Evolutionary conservation across 2,113 vertebrate genomes (phyloP).

Genomic region (Pollimyrus isidori): DNA sequence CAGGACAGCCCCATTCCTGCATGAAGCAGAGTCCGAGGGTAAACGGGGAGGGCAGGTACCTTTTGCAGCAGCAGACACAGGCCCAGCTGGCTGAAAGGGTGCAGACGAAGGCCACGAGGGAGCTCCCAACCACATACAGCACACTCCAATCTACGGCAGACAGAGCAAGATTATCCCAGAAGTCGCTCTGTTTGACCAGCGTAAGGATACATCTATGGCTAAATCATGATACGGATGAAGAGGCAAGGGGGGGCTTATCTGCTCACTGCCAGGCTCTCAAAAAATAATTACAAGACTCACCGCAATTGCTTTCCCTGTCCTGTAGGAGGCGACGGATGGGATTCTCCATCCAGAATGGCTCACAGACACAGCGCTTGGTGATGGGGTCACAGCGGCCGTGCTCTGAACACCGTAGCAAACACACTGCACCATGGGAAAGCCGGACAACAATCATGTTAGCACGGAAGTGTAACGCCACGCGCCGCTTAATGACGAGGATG

Average conservation of each 20-base stretch:
- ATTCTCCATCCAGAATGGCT: slow-evolving; percentile 85
- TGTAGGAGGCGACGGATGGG: slow-evolving; percentile 65
- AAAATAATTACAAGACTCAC: slow-evolving; percentile 47
- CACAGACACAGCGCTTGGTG: slow-evolving; percentile 76
- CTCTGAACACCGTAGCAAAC: slow-evolving; percentile 74
- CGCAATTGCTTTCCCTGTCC: slow-evolving; percentile 79
- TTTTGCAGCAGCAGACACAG: slow-evolving; percentile 78
- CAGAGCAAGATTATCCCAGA: not conserved
- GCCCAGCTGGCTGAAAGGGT: slow-evolving; percentile 65
- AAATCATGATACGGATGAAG: not conserved
- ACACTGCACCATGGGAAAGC: slow-evolving; percentile 55
- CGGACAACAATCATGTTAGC: not conserved
- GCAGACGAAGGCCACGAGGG: slow-evolving; percentile 57
- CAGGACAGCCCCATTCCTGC: slow-evolving; percentile 18
- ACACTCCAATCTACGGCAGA: slow-evolving; percentile 75
- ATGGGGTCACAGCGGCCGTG: slow-evolving; percentile 80
- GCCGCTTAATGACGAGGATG: not conserved
- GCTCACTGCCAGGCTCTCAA: not conserved
- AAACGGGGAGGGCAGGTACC: slow-evolving; percentile 51
- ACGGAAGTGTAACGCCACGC: not conserved
- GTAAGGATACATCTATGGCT: not conserved
- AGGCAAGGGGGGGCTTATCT: not conserved
- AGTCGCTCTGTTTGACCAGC: not conserved
- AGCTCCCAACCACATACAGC: slow-evolving; percentile 68
- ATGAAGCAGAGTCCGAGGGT: not conserved